phyloP scores from a whole-genome alignment of 2,113 vertebrate genomes.

The Etheostoma spectabile region DNA sequence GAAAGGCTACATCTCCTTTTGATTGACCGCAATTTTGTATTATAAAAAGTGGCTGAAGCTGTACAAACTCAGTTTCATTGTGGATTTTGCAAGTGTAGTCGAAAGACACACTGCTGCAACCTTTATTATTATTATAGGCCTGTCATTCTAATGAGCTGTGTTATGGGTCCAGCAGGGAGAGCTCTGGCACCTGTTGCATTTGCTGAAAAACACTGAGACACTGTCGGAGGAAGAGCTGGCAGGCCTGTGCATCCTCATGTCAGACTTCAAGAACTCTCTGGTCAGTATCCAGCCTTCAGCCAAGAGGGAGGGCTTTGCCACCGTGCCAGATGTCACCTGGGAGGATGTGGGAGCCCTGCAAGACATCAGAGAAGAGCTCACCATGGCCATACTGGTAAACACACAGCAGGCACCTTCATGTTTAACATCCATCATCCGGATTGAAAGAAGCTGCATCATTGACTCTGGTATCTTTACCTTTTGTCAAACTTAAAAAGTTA shows the following conservation, averaged over 20 bases:
- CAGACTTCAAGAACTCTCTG: slow-evolving; percentile 90
- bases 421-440: not conserved
- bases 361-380: slow-evolving; percentile 93
- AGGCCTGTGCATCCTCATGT: slow-evolving; percentile 89
- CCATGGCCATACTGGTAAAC: slow-evolving; percentile 96
- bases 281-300: slow-evolving; percentile 93
- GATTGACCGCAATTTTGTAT: too few species aligned
- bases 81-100: too few species aligned
- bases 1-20: too few species aligned
- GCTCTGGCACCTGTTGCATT: slow-evolving; percentile 84
- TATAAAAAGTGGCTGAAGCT: too few species aligned
- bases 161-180: slow-evolving; percentile 82
- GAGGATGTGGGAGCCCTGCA: slow-evolving; percentile 94
- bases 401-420: not conserved
- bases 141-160: not conserved
- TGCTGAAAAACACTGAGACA: slow-evolving; percentile 85
- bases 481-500: too few species aligned
- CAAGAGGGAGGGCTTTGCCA: slow-evolving; percentile 97
- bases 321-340: slow-evolving; percentile 96
- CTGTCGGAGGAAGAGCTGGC: slow-evolving; percentile 89
- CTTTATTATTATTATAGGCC: too few species aligned
- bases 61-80: too few species aligned
- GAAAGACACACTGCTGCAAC: too few species aligned
- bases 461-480: too few species aligned
- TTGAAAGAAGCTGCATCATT: too few species aligned